Evolutionary conservation across 92 coral and sea anemone species (phyloP), one percentile per base, ranked within the genome.

Genomic region (Hydrozoanthus gracilis): DNA sequence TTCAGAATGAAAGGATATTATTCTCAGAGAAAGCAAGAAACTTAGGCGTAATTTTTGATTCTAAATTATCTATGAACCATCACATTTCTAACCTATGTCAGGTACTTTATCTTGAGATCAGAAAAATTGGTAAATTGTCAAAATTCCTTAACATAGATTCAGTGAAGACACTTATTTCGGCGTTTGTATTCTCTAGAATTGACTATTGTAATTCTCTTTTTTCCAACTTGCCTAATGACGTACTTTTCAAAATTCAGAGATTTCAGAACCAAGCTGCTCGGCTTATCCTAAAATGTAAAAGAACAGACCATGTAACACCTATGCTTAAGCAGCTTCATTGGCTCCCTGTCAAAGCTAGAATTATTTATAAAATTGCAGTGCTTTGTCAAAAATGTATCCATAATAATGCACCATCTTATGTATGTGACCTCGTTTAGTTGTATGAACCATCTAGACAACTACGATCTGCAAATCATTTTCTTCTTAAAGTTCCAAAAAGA

Each of bases 11-110:
- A 9, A 66, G 71, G n/a, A 15, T 66, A 9, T 8, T 15, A 8
- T 15, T 15, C 14, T 66, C 71, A 9, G 71, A 66, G 71, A 66
- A 66, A 66, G 71, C 18, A 66, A 66, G 71, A 66, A 66, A 66
- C 71, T 66, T 66, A 66, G 71, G 71, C 71, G 71, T 66, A 9
- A 66, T 66, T 66, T 66, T 66, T 66, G 4, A 66, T 66, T 8
- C n/a, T 15, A 66, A 66, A 9, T 66, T 66, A 66, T 8, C 71
- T 9, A 66, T 66, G 71, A 8, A 9, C 14, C n/a, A 66, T 66
- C 71, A 66, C 14, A 66, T 66, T 8, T 8, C n/a, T 66, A 15
- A 9, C 14, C 71, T 66, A 9, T 66, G 71, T 66, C 14, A 66
- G 71, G 14, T 15, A 66, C 71, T 66, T 9, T 66, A 66, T 66